A percentile compares a stretch with the other conserved stretches of the same genome.
Conservation (phyloP, 2,113 vertebrate species). For the Neolamprologus ventralis region DNA sequence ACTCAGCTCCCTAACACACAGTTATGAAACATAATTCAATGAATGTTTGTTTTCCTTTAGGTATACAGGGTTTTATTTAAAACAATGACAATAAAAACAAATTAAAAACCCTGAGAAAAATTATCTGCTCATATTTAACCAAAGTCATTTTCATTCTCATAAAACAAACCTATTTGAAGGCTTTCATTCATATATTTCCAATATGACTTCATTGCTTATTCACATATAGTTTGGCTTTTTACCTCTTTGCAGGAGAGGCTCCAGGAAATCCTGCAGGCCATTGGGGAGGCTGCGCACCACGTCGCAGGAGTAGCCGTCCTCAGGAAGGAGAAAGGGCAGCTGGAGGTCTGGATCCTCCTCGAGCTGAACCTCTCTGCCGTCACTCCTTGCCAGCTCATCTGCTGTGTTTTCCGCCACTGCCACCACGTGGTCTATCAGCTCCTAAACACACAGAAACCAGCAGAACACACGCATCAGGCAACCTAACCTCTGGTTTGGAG, state of each 20-base stretch:
- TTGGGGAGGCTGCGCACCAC: constrained; percentile 93
- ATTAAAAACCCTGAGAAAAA: not conserved
- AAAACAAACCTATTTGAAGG: not conserved
- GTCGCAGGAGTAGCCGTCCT: constrained; percentile 97
- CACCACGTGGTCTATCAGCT: constrained; percentile 91
- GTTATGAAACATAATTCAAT: not conserved
- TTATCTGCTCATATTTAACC: not conserved
- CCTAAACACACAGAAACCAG: constrained; percentile 61
- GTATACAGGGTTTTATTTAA: not conserved
- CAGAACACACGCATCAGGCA: not conserved
- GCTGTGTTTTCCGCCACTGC: constrained; percentile 94
- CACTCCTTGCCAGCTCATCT: constrained; percentile 92
- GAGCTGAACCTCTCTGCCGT: constrained; percentile 90
- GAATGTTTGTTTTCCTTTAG: not conserved
- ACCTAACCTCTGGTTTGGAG: not conserved
- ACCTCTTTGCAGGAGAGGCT: constrained; percentile 96
- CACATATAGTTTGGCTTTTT: not conserved
- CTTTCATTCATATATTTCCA: not conserved
- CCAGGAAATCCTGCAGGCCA: constrained; percentile 94
- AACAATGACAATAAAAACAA: not conserved
- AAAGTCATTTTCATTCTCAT: not conserved
- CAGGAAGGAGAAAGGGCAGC: constrained; percentile 94
- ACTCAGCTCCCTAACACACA: not conserved
- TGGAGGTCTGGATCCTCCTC: constrained; percentile 97
- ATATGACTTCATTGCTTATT: not conserved